Base-by-base conservation (phyloP, 1,140 invertebrate genomes). In the Pemphigus obesinymphae region DNA sequence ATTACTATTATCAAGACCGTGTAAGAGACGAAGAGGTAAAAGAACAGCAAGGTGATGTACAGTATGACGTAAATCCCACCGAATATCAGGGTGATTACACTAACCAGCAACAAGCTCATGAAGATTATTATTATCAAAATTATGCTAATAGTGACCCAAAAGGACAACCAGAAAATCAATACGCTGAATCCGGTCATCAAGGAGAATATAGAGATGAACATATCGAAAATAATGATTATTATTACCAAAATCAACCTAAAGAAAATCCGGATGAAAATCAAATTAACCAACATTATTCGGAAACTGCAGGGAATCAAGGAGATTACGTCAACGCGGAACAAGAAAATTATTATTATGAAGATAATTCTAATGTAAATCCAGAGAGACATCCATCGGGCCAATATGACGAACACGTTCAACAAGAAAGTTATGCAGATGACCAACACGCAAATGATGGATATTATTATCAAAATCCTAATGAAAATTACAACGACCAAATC, bases 1-100 rank as follows among this genome's bases (percentile, higher is more conserved):
- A 50, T 34, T 75, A 75, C 53, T 75, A 75, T 15, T 75, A 75
- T 23, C 15, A 75, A 48, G 31, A 72, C 20, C 43, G 48, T 29
- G 13, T 13, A 0, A 26, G n/a, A 29, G 68, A 45, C 17, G 37
- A 48, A n/a, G n/a, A n/a, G 1, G 10, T 17, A 26, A 48, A 48
- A 43, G 43, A 48, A 0, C 68, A 72, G 29, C 23, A 72, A 17
- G 23, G 3, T 15, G 37, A 48, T n/a, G 31, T 37, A 23, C 63
- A 40, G n/a, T 66, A 66, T 37, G 63, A 23, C 11, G 63, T n/a
- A n/a, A n/a, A 66, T 11, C 10, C 63, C 13, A 66, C n/a, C n/a
- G n/a, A 66, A 10, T 66, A 66, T 40, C 63, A 66, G 31, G 58
- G 15, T 29, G 17, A 61, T 61, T 61, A 61, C 2, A 26, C 6